A percentile compares a stretch with the other conserved stretches of the same genome.
Conservation (phyloP, 2,797 vertebrate species). For the Coregonus suidteri region DNA sequence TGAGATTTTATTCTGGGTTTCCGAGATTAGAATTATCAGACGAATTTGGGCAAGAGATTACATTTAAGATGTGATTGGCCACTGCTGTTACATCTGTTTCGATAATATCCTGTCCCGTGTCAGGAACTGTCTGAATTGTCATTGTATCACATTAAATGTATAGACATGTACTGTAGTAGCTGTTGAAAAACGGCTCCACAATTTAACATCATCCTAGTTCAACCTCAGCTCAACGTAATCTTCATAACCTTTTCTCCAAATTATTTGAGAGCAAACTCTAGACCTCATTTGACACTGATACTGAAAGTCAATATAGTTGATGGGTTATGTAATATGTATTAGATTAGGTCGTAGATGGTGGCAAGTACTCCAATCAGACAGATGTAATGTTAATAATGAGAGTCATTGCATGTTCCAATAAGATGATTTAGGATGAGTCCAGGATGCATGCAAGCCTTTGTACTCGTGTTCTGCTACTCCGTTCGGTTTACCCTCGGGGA, state of each 20-base stretch:
- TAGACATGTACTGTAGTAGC: no score
- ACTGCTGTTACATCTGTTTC: no score
- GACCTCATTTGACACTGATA: background rate
- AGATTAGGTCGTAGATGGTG: background rate
- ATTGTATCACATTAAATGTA: no score
- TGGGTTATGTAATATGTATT: background rate
- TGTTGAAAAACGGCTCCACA: no score
- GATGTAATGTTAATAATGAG: slow-evolving; percentile 4
- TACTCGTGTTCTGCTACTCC: background rate
- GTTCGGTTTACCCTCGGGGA: background rate
- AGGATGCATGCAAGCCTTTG: background rate
- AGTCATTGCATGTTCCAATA: background rate
- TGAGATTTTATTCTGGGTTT: background rate
- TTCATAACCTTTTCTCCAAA: background rate
- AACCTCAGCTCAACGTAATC: background rate
- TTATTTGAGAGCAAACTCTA: background rate
- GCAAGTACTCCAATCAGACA: background rate
- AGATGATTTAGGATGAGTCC: background rate
- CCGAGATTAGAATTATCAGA: background rate
- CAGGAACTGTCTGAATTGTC: no score
- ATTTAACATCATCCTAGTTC: background rate
- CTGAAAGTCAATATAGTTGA: background rate
- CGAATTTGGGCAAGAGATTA: background rate
- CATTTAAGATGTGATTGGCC: background rate
- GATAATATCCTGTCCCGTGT: no score